Evolutionary conservation across 1,140 invertebrate species (phyloP).

Genomic region (Drosophila athabasca): DNA sequence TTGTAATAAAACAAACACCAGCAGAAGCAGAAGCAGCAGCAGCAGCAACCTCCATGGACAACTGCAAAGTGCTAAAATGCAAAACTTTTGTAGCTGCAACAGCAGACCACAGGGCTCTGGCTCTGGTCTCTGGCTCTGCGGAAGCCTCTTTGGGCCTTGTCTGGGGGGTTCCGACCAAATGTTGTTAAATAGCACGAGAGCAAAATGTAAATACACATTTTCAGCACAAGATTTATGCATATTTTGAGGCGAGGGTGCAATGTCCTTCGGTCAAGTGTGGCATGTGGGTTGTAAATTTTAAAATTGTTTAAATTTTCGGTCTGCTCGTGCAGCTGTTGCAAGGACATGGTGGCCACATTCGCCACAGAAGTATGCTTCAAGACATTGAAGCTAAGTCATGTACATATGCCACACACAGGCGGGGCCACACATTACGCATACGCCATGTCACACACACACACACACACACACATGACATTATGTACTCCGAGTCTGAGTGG

Average conservation of each 20-base stretch:
- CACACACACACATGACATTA: constrained; percentile 32
- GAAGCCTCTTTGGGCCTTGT: constrained; percentile 21
- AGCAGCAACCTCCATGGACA: constrained; percentile 39
- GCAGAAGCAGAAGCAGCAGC: constrained; percentile 40
- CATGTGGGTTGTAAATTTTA: constrained; percentile 71
- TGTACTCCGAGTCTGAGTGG: constrained; percentile 6
- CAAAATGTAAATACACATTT: constrained; percentile 70
- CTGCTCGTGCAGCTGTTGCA: constrained; percentile 55
- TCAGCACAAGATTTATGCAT: constrained; percentile 74
- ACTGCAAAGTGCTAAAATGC: constrained; percentile 76
- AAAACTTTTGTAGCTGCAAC: constrained; percentile 64
- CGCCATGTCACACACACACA: constrained; percentile 52
- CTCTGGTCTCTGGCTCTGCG: constrained; percentile 1
- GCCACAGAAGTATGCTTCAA: constrained; percentile 57
- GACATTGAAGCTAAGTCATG: constrained; percentile 59
- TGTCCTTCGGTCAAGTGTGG: constrained; percentile 38
- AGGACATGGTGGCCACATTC: constrained; percentile 45
- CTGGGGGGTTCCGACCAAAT: constrained; percentile 57
- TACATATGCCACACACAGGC: constrained; percentile 3
- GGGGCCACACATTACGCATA: constrained; percentile 62
- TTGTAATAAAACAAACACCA: constrained; percentile 80
- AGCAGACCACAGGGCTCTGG: neutral
- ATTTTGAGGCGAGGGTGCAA: constrained; percentile 55
- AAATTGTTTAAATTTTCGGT: constrained; percentile 72
- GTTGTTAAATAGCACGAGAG: constrained; percentile 77